A percentile compares a stretch with the other conserved stretches of the same genome.
Conservation (phyloP, 2,888 invertebrate species). For the Hylaea fasciaria region DNA sequence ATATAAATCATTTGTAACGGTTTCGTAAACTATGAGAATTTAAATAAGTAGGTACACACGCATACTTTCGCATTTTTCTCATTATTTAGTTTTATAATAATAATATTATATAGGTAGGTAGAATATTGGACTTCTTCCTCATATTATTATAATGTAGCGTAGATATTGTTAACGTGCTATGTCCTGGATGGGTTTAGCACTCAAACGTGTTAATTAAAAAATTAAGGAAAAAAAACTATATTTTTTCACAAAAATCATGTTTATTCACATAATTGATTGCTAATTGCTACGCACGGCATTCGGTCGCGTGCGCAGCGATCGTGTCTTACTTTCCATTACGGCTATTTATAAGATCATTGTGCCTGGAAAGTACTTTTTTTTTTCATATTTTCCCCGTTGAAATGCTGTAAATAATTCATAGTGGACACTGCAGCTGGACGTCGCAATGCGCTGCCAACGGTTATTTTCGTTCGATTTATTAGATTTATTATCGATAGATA, state of each 20-base stretch:
- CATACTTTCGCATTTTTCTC: too few relatives aligned
- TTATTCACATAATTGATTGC: slow-evolving; percentile 56
- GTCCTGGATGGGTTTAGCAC: too few relatives aligned
- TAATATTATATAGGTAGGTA: too few relatives aligned
- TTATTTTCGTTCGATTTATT: slow-evolving; percentile 17
- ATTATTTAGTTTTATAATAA: too few relatives aligned
- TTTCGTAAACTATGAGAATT: too few relatives aligned
- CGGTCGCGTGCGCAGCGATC: slow-evolving; percentile 61
- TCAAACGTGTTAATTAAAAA: too few relatives aligned
- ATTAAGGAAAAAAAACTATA: not conserved
- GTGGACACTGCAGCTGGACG: slow-evolving; percentile 20
- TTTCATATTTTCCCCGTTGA: slow-evolving; percentile 72
- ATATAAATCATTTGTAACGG: too few relatives aligned
- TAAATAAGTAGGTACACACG: too few relatives aligned
- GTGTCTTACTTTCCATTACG: slow-evolving; percentile 70
- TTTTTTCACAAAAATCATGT: slow-evolving; percentile 14
- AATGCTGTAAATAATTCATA: slow-evolving; percentile 63
- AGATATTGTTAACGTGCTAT: too few relatives aligned
- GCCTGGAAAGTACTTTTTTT: slow-evolving; percentile 76
- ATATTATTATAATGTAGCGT: too few relatives aligned
- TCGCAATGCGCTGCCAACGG: slow-evolving; percentile 19
- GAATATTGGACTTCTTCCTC: too few relatives aligned
- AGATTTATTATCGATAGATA: not conserved
- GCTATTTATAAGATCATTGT: slow-evolving; percentile 64
- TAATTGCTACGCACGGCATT: slow-evolving; percentile 60